Percentiles rank a stretch among this genome's conserved stretches.
phyloP scores from a whole-genome alignment of 2,888 invertebrate species.

The Acutogordius australiensis region DNA sequence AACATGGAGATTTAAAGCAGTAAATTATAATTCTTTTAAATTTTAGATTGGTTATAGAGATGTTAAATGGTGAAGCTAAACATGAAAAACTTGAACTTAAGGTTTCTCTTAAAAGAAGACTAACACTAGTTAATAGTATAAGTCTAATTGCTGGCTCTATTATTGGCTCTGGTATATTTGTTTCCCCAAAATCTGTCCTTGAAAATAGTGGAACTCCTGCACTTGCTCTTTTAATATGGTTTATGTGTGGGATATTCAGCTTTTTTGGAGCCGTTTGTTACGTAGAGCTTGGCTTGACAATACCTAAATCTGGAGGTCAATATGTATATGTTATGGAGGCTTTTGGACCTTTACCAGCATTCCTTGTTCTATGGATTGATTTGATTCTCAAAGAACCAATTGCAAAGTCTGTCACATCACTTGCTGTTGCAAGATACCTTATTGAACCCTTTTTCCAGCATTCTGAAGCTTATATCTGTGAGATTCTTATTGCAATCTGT shows the following conservation, averaged over 20 bases:
- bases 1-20: no score
- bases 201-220: constrained; percentile 9
- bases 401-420: neutral
- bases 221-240: neutral
- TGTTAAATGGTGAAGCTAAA: neutral
- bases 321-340: constrained; percentile 3
- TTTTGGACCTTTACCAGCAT: constrained; percentile 2
- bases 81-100: neutral
- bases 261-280: constrained; percentile 9
- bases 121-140: neutral
- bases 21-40: no score
- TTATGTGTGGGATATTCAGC: constrained; percentile 8
- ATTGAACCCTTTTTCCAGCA: neutral
- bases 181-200: constrained; percentile 7
- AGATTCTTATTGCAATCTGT: neutral
- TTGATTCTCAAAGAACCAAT: constrained; percentile 4
- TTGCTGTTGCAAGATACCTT: neutral
- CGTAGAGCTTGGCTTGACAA: constrained; percentile 4
- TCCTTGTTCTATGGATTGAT: neutral
- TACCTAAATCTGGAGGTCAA: constrained; percentile 8
- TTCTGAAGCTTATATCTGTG: constrained; percentile 1
- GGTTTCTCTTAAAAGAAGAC: constrained; percentile 5
- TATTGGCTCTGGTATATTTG: constrained; percentile 11
- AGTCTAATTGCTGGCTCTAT: constrained; percentile 10
- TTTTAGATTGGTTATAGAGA: no score